phyloP scores from a whole-genome alignment of 2,797 vertebrate genomes.

The Hoplostethus mediterraneus region DNA sequence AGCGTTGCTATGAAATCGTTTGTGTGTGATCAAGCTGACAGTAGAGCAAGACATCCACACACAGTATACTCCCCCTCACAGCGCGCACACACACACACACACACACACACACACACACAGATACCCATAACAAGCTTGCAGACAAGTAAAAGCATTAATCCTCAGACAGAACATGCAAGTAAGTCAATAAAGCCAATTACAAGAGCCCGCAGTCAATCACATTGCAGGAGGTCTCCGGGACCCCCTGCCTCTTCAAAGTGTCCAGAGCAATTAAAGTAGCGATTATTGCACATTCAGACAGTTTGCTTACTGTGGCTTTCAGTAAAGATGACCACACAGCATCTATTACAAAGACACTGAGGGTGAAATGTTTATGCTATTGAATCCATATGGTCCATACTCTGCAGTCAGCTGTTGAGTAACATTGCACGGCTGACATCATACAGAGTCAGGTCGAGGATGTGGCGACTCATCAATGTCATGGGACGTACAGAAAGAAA shows the following conservation, averaged over 20 bases:
- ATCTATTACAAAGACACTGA: neutral
- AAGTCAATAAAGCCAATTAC: slow-evolving; percentile 27
- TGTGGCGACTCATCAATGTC: too few relatives aligned
- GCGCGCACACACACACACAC: neutral
- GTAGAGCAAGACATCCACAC: neutral
- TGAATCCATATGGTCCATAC: neutral
- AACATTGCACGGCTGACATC: too few relatives aligned
- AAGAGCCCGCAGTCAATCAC: slow-evolving; percentile 1
- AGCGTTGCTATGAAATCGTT: neutral
- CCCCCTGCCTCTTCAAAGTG: neutral
- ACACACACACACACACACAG: neutral
- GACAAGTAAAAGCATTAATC: neutral
- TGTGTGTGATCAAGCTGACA: neutral
- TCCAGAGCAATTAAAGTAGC: slow-evolving; percentile 20
- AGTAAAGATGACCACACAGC: neutral
- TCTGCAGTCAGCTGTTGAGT: too few relatives aligned
- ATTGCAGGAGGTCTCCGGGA: slow-evolving; percentile 5
- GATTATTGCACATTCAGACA: slow-evolving; percentile 7
- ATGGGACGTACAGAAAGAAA: too few relatives aligned
- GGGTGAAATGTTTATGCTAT: neutral
- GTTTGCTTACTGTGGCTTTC: neutral
- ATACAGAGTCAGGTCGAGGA: too few relatives aligned
- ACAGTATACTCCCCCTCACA: neutral
- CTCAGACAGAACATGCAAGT: neutral
- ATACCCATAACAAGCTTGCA: neutral